Base-by-base conservation (phyloP, 2,888 invertebrate species). In the Cheilosia urbana region DNA sequence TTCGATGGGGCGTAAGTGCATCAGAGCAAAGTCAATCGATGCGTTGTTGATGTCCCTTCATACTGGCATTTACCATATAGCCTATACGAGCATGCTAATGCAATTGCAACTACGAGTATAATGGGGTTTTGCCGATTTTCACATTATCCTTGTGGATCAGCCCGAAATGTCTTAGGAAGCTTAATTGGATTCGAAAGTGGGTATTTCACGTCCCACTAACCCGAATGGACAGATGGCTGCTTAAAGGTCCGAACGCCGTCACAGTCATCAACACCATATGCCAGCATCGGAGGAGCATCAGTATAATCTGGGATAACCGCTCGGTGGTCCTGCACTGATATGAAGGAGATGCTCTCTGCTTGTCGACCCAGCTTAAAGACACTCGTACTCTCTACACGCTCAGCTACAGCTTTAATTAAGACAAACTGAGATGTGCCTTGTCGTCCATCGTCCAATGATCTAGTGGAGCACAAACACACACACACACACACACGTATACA, bases 151-250 rank as follows among this genome's bases (percentile, higher is more conserved):
- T 55, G 72, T 62, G 69, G 63, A 65, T 66, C 55, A 45, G 30
- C 42, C 19, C 45, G 27, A 72, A 72, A 68, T 53, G 45, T 77
- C 81, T 81, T 68, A 62, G 72, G 71, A 51, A 76, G 85, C 68
- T 77, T 85, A 81, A 85, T 85, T 77, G 81, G 72, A 81, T 85
- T 72, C 68, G 37, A 72, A 81, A 85, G 81, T 81, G 81, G 68
- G 66, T 49, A 76, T 76, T 76, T 81, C 71, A 80, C 66, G 80
- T 84, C 55, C 73, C 63, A 80, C 68, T 80, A 60, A 84, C 47
- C 60, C 27, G 62, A 55, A 57, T 63, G 17, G 57, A 79, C 83
- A 63, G 34, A 65, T 37, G 57, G 30, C 55, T 53, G 66, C 47
- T 73, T 71, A n/a, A 55, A 55, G 34, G 19, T 72, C 60, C 60